Percentiles rank a stretch among this genome's conserved stretches.
Evolutionary conservation across 2,888 invertebrate genomes (phyloP).

Genomic region (Tipula unca): DNA sequence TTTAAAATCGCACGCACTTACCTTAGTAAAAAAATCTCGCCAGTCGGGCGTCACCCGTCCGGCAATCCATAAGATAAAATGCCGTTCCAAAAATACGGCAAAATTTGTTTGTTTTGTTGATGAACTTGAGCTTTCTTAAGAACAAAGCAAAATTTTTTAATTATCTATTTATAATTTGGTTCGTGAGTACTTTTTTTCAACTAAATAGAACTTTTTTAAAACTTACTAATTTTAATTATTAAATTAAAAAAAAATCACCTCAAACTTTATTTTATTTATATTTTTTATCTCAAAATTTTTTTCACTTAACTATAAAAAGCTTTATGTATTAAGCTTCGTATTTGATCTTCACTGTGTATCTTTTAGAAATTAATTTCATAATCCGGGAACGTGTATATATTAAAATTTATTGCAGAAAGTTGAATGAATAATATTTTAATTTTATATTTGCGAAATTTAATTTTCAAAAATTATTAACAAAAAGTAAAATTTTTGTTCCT

Average conservation of each 20-base stretch:
- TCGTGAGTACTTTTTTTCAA: neutral
- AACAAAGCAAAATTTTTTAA: neutral
- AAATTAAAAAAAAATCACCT: neutral
- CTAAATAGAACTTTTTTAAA: neutral
- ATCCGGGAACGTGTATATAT: neutral
- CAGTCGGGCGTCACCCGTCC: constrained; percentile 46
- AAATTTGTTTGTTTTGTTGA: neutral
- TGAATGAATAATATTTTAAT: neutral
- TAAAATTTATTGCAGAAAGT: neutral
- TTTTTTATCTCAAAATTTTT: neutral
- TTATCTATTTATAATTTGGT: neutral
- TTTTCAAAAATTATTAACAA: neutral
- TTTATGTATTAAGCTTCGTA: neutral
- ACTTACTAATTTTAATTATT: neutral
- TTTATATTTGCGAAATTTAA: neutral
- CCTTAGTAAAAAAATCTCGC: constrained; percentile 45
- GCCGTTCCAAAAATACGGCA: constrained; percentile 20
- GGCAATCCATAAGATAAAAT: constrained; percentile 44
- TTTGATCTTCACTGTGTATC: neutral
- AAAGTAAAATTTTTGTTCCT: neutral
- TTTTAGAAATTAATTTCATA: neutral
- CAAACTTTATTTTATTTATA: neutral
- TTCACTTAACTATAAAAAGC: neutral
- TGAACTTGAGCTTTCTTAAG: neutral
- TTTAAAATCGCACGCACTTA: constrained; percentile 29